These are phyloP conservation scores for Drosophila setifemur DNA, from an alignment of 1,140 invertebrate genomes.

Conservation along the genomic window DNA sequence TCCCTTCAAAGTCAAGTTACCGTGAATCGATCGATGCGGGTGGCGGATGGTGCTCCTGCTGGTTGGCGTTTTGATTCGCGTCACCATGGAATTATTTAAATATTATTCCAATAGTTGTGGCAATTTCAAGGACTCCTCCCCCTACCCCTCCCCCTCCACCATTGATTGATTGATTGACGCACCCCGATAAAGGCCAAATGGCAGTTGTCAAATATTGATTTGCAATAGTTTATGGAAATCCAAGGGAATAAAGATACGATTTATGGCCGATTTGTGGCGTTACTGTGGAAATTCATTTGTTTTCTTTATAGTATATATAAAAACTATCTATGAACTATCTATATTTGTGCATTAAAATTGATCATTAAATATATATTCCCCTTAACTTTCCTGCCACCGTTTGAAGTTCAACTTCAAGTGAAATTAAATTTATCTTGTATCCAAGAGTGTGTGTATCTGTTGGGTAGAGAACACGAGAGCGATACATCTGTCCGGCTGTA, in stretches of 20 bases:
- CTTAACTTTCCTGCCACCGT: too few species aligned
- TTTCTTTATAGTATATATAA: too few species aligned
- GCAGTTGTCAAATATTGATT: slow-evolving; percentile 8
- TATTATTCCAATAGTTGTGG: neutral
- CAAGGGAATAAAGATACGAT: neutral
- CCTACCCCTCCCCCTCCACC: neutral
- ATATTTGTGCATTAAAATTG: too few species aligned
- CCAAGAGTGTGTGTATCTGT: slow-evolving; percentile 8
- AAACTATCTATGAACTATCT: too few species aligned
- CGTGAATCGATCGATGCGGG: slow-evolving; percentile 75
- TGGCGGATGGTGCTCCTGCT: slow-evolving; percentile 26
- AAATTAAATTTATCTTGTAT: too few species aligned
- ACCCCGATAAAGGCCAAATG: neutral
- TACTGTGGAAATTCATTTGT: too few species aligned
- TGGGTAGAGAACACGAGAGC: too few species aligned
- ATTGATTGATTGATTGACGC: neutral
- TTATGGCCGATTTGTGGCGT: neutral
- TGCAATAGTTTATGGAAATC: neutral
- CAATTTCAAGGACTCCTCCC: too few species aligned
- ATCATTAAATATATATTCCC: too few species aligned
- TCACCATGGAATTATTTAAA: slow-evolving; percentile 19
- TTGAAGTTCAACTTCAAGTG: too few species aligned
- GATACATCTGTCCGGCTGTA: neutral
- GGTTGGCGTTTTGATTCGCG: neutral
- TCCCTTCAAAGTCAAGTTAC: slow-evolving; percentile 28